Conservation (phyloP, 2,797 vertebrate genomes). For the Falco columbarius region DNA sequence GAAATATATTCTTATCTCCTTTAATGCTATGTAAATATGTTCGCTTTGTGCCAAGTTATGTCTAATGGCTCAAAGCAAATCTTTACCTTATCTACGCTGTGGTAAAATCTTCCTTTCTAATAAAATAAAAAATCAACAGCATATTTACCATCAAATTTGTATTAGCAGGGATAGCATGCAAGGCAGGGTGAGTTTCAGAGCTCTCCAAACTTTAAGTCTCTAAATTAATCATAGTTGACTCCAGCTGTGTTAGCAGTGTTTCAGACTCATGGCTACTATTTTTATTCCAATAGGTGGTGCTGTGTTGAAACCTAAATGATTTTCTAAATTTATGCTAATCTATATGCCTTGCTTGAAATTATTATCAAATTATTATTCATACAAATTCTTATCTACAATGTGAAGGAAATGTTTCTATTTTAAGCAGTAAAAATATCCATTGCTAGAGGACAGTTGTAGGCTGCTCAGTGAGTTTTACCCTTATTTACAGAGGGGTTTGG, state of each 20-base stretch:
- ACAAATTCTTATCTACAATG: background rate
- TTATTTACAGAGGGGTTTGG: background rate
- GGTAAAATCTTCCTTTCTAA: background rate
- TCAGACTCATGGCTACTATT: background rate
- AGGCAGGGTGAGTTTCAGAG: background rate
- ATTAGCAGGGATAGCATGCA: background rate
- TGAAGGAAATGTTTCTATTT: background rate
- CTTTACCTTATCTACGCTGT: background rate
- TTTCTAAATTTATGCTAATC: background rate
- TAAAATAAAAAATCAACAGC: background rate
- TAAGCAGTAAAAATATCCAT: background rate
- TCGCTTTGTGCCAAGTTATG: background rate
- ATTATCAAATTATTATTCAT: background rate
- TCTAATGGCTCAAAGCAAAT: background rate
- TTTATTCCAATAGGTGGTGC: constrained; percentile 50
- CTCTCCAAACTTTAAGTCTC: background rate
- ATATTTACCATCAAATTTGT: background rate
- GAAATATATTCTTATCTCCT: background rate
- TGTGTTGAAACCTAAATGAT: background rate
- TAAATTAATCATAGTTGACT: background rate
- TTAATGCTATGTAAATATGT: background rate
- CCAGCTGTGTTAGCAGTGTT: background rate
- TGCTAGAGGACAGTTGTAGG: background rate
- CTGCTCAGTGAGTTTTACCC: background rate
- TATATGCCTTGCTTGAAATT: background rate